Conservation (phyloP, 2,113 vertebrate species). For the Struthidea cinerea region DNA sequence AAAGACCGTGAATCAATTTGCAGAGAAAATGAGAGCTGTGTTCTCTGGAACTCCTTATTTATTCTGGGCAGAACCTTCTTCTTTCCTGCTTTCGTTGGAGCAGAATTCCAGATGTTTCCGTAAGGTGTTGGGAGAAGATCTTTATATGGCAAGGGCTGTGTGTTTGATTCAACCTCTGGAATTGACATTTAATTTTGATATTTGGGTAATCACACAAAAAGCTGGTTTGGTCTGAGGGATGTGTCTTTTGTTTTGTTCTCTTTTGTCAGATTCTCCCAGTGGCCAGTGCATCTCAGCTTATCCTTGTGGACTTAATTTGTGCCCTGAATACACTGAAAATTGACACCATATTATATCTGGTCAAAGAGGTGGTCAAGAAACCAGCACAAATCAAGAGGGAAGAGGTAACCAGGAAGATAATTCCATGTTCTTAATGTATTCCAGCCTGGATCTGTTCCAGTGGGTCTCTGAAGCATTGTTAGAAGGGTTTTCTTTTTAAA, state of each 20-base stretch:
- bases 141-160: background rate
- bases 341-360: slow-evolving; percentile 82
- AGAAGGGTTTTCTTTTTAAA: background rate
- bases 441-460: background rate
- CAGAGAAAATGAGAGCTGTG: background rate
- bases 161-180: background rate
- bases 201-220: background rate
- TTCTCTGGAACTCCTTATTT: background rate
- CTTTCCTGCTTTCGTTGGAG: background rate
- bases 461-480: background rate
- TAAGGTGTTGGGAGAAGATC: background rate
- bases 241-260: background rate
- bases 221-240: background rate
- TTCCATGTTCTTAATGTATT: background rate
- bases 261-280: slow-evolving; percentile 79
- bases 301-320: slow-evolving; percentile 86
- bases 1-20: background rate
- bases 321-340: slow-evolving; percentile 81
- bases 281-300: slow-evolving; percentile 78
- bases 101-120: background rate
- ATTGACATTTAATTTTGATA: background rate
- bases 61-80: background rate
- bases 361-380: slow-evolving; percentile 95
- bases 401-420: slow-evolving; percentile 73
- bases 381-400: slow-evolving; percentile 89